Conservation (phyloP, 2,797 vertebrate genomes). For the Tenualosa thibaudeaui region DNA sequence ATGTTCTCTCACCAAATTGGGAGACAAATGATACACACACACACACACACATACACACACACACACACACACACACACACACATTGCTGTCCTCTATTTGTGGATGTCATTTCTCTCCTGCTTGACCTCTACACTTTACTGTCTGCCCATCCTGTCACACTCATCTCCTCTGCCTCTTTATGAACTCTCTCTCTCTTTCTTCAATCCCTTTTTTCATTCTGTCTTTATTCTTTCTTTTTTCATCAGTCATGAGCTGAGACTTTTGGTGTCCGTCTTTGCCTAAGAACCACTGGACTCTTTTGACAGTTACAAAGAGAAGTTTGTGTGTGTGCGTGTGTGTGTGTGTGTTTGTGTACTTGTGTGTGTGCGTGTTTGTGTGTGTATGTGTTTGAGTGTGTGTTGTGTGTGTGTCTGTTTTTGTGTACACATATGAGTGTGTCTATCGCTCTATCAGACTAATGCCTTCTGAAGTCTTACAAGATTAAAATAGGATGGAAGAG, state of each 20-base stretch:
- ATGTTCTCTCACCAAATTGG: not conserved
- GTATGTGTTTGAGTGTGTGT: not conserved
- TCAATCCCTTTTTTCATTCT: not conserved
- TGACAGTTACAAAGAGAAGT: not conserved
- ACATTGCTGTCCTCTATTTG: not conserved
- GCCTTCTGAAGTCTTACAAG: not conserved
- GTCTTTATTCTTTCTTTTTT: not conserved
- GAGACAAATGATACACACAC: not conserved
- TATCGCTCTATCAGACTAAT: not conserved
- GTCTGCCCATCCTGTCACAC: not conserved
- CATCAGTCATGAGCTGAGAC: not conserved
- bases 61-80: constrained; percentile 20
- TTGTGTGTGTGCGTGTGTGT: no score
- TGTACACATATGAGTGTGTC: not conserved
- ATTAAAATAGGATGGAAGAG: not conserved
- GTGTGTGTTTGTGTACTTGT: no score
- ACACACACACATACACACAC: constrained; percentile 19
- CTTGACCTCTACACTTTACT: not conserved
- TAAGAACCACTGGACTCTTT: not conserved
- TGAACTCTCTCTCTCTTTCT: not conserved
- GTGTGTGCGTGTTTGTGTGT: not conserved
- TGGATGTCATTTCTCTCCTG: not conserved
- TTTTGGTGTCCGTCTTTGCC: not conserved
- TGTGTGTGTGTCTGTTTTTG: not conserved
- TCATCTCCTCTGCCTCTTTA: not conserved